A percentile compares a stretch with the other conserved stretches of the same genome.
Evolutionary conservation across 1,140 invertebrate genomes (phyloP).

Genomic region (Habropoda laboriosa): DNA sequence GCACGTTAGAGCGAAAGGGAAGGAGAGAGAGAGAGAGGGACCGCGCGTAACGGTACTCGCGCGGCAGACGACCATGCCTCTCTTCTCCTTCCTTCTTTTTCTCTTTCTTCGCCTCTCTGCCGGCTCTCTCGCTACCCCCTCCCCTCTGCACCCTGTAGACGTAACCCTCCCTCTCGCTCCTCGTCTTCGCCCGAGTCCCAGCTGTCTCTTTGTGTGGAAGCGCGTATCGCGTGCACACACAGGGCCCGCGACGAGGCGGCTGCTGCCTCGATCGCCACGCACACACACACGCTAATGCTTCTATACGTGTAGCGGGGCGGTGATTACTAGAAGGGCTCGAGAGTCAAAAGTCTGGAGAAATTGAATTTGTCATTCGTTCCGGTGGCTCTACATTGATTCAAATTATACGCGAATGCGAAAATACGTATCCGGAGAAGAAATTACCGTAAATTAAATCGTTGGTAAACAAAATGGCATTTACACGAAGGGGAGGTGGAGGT

Average conservation of each 20-base stretch:
- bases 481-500: no score
- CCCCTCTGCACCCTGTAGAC: neutral
- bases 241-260: neutral
- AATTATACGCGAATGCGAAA: no score
- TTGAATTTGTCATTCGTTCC: no score
- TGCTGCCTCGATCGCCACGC: neutral
- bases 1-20: neutral
- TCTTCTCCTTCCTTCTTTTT: neutral
- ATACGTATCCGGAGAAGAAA: no score
- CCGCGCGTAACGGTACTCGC: slow-evolving; percentile 54
- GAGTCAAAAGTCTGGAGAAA: no score
- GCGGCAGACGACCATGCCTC: slow-evolving; percentile 30
- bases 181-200: slow-evolving; percentile 19
- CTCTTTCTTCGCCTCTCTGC: neutral
- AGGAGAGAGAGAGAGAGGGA: no score
- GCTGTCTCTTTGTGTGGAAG: slow-evolving; percentile 37
- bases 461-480: no score
- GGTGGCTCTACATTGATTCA: no score
- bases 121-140: neutral
- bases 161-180: neutral
- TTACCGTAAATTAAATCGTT: no score
- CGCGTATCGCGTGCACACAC: slow-evolving; percentile 23
- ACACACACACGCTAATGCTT: neutral
- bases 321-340: no score
- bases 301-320: no score